phyloP scores from a whole-genome alignment of 2,888 invertebrate genomes.

The Lasius platythorax region DNA sequence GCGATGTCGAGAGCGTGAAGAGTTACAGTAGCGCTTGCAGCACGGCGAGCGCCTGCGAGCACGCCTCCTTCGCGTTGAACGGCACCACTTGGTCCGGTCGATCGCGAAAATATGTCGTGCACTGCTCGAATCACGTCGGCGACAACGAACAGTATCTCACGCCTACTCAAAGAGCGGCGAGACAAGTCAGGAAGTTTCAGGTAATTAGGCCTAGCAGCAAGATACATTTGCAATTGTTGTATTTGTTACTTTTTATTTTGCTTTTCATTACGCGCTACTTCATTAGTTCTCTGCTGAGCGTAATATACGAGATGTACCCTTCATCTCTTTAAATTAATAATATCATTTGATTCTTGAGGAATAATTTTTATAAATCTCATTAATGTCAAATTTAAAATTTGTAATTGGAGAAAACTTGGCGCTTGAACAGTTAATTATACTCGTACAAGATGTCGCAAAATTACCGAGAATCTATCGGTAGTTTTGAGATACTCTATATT shows the following conservation, averaged over 20 bases:
- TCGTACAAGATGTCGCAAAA: not conserved
- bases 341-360: slow-evolving; percentile 1
- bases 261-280: not conserved
- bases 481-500: not conserved
- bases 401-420: not conserved
- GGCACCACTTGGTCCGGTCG: slow-evolving; percentile 88
- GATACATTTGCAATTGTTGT: not conserved
- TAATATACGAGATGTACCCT: not conserved
- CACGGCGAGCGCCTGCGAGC: slow-evolving; percentile 93
- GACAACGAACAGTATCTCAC: slow-evolving; percentile 94
- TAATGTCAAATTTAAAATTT: not conserved
- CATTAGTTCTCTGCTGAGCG: not conserved
- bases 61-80: slow-evolving; percentile 92
- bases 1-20: slow-evolving; percentile 92
- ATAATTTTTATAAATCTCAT: not conserved
- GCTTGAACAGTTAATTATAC: not conserved
- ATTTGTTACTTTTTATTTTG: not conserved
- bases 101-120: slow-evolving; percentile 91
- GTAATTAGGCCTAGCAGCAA: slow-evolving; percentile 72
- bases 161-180: slow-evolving; percentile 94
- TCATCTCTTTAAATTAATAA: not conserved
- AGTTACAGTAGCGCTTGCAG: slow-evolving; percentile 92
- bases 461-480: too few species aligned
- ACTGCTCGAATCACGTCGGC: slow-evolving; percentile 93
- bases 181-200: slow-evolving; percentile 91